phyloP scores from a whole-genome alignment of 2,797 vertebrate species.

The Peromyscus nudipes region DNA sequence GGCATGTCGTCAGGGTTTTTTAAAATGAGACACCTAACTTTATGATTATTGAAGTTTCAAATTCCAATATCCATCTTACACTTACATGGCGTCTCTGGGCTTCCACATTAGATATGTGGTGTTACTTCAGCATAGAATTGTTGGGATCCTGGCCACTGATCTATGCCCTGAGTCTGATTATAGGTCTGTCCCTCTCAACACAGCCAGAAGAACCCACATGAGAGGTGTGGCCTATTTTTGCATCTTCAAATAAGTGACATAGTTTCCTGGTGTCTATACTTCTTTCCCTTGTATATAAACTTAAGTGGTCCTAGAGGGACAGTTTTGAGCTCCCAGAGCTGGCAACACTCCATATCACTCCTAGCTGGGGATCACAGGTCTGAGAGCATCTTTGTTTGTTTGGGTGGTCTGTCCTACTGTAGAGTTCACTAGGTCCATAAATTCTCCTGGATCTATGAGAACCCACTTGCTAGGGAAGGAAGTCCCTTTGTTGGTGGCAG shows the following conservation, averaged over 20 bases:
- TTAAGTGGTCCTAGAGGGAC: too few relatives aligned
- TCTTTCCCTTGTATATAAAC: not conserved
- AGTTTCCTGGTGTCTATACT: not conserved
- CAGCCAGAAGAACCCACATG: not conserved
- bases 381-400: not conserved
- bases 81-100: not conserved
- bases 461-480: not conserved
- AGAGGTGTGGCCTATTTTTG: not conserved
- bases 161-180: not conserved
- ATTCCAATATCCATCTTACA: not conserved
- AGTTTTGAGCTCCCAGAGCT: not conserved
- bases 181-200: not conserved
- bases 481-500: not conserved
- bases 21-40: not conserved
- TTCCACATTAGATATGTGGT: not conserved
- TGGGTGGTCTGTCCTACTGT: not conserved
- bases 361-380: not conserved
- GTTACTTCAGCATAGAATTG: not conserved
- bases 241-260: not conserved
- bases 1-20: not conserved
- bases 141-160: not conserved
- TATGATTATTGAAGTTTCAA: not conserved
- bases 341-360: not conserved
- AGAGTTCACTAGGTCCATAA: not conserved
- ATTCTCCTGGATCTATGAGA: not conserved